Percentiles rank a stretch among this genome's conserved stretches.
Evolutionary conservation across 2,113 vertebrate genomes (phyloP).

Genomic region (Engraulis encrasicolus): DNA sequence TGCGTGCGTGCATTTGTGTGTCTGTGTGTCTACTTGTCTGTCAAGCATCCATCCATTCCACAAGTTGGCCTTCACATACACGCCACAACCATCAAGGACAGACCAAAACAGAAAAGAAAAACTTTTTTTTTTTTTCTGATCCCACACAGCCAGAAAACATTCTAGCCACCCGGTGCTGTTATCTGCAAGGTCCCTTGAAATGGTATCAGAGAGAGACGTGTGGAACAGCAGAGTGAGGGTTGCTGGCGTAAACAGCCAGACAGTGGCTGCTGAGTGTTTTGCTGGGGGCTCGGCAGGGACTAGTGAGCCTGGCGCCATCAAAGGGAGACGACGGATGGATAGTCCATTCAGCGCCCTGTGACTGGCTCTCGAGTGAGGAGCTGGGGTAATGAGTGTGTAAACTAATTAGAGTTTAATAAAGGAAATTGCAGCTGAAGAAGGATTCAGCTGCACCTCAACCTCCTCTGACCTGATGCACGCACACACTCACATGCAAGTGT

Average conservation of each 20-base stretch:
- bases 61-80: not conserved
- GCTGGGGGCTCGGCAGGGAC: not conserved
- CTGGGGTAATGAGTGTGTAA: conserved; percentile 16
- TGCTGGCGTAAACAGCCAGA: no score
- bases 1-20: no score
- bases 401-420: conserved; percentile 32
- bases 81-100: not conserved
- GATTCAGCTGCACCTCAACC: no score
- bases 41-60: not conserved
- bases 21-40: no score
- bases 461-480: no score
- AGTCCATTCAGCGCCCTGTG: not conserved
- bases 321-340: not conserved
- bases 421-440: not conserved
- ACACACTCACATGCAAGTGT: not conserved
- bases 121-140: not conserved
- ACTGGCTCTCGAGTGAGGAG: not conserved
- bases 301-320: not conserved
- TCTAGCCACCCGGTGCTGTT: no score
- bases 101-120: not conserved
- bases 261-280: not conserved
- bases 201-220: no score
- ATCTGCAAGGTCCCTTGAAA: conserved; percentile 3
- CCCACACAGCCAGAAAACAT: not conserved
- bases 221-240: no score